Evolutionary conservation across 2,888 invertebrate species (phyloP).

Genomic region (Steromphala cineraria): DNA sequence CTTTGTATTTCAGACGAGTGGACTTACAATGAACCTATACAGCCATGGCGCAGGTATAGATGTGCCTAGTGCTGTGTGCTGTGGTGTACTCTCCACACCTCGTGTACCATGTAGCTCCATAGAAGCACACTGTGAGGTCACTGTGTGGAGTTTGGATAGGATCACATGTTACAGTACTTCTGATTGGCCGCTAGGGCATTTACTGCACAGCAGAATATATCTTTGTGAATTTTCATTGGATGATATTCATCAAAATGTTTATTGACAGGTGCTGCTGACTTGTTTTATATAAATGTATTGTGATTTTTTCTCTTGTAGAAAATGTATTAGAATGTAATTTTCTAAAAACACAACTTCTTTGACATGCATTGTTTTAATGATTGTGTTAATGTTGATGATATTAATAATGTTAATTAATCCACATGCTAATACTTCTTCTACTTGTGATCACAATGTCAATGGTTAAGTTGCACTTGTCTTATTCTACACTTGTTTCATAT

Average conservation of each 20-base stretch:
- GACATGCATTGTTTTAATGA: too few species aligned
- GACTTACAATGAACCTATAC: not conserved
- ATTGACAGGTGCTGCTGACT: too few species aligned
- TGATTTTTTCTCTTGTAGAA: too few species aligned
- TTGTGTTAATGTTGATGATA: too few species aligned
- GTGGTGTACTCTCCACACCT: not conserved
- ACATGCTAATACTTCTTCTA: not conserved
- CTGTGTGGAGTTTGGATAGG: not conserved
- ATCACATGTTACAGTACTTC: not conserved
- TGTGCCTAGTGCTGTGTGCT: not conserved
- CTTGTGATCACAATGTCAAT: not conserved
- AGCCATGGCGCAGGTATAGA: slow-evolving; percentile 13
- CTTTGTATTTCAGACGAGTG: slow-evolving; percentile 9
- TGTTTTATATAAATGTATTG: too few species aligned
- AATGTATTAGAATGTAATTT: too few species aligned
- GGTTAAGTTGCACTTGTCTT: not conserved
- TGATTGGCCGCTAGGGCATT: not conserved
- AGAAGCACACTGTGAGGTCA: not conserved
- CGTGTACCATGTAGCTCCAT: not conserved
- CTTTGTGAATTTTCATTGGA: too few species aligned
- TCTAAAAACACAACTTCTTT: too few species aligned
- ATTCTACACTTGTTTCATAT: too few species aligned
- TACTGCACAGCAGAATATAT: not conserved
- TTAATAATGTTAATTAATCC: not conserved
- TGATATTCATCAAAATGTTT: too few species aligned